Conservation (phyloP, 2,888 invertebrate species). For the Cerastis leucographa region DNA sequence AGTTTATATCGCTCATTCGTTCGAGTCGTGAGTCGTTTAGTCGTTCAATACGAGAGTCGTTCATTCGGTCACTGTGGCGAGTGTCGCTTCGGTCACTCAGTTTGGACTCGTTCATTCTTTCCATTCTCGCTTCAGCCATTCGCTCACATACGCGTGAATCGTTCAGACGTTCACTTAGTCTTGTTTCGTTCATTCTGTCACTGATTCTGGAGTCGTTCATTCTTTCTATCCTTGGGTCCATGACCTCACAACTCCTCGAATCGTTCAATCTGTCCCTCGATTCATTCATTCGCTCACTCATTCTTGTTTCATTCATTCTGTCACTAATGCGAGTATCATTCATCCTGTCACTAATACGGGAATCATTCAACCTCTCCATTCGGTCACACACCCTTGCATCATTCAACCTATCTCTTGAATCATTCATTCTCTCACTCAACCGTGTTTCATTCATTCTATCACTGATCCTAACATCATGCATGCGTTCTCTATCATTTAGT, state of each 20-base stretch:
- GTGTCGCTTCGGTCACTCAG: slow-evolving; percentile 66
- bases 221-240: slow-evolving; percentile 66
- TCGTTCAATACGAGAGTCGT: slow-evolving; percentile 66
- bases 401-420: slow-evolving; percentile 68
- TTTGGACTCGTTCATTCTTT: slow-evolving; percentile 77
- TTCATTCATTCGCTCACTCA: slow-evolving; percentile 2
- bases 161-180: slow-evolving; percentile 74
- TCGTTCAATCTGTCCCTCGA: slow-evolving; percentile 70
- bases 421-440: slow-evolving; percentile 65
- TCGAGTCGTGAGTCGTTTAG: slow-evolving; percentile 73
- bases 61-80: slow-evolving; percentile 65
- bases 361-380: slow-evolving; percentile 59
- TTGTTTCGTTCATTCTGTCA: slow-evolving; percentile 79
- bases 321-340: slow-evolving; percentile 68
- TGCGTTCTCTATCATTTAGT: slow-evolving; percentile 60
- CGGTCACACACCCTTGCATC: slow-evolving; percentile 60
- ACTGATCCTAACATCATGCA: slow-evolving; percentile 66
- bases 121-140: slow-evolving; percentile 70
- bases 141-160: slow-evolving; percentile 73
- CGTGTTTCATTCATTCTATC: slow-evolving; percentile 65
- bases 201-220: slow-evolving; percentile 76
- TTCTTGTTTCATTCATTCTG: slow-evolving; percentile 53
- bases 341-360: slow-evolving; percentile 64
- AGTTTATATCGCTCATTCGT: slow-evolving; percentile 81
- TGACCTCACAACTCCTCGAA: slow-evolving; percentile 57